Evolutionary conservation across 2,888 invertebrate species (phyloP).

Genomic region (Apamea crenata): DNA sequence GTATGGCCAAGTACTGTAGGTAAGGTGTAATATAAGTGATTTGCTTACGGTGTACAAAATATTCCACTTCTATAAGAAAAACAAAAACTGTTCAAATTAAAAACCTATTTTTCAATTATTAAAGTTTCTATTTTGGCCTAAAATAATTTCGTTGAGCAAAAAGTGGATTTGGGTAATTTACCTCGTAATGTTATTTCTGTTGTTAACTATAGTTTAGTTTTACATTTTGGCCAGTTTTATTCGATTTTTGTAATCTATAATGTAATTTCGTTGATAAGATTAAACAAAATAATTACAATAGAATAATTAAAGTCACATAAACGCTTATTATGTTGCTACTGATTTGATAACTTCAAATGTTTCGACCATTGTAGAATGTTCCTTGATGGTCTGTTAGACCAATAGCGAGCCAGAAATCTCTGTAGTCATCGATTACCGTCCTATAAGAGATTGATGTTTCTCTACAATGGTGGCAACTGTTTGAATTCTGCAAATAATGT

Average conservation of each 20-base stretch:
- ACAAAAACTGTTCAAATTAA: constrained; percentile 54
- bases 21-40: constrained; percentile 83
- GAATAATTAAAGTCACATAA: constrained; percentile 83
- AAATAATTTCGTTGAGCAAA: constrained; percentile 70
- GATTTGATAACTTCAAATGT: constrained; percentile 72
- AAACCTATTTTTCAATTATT: constrained; percentile 57
- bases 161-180: constrained; percentile 69
- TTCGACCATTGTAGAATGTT: constrained; percentile 69
- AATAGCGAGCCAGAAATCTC: constrained; percentile 45
- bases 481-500: constrained; percentile 76
- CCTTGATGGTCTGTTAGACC: constrained; percentile 29
- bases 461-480: constrained; percentile 69
- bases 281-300: constrained; percentile 81
- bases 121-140: constrained; percentile 79
- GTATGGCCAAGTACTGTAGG: constrained; percentile 88
- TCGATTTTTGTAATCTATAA: constrained; percentile 77
- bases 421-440: constrained; percentile 15
- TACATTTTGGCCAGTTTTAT: constrained; percentile 83
- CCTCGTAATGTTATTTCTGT: constrained; percentile 72
- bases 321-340: constrained; percentile 86
- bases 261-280: constrained; percentile 80
- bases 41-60: constrained; percentile 85
- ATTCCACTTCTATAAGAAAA: constrained; percentile 74
- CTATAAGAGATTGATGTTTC: constrained; percentile 37
- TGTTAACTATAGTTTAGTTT: constrained; percentile 72